Evolutionary conservation across 2,113 vertebrate genomes (phyloP), one percentile per base, ranked within the genome.

Genomic region (Sylvietta virens): DNA sequence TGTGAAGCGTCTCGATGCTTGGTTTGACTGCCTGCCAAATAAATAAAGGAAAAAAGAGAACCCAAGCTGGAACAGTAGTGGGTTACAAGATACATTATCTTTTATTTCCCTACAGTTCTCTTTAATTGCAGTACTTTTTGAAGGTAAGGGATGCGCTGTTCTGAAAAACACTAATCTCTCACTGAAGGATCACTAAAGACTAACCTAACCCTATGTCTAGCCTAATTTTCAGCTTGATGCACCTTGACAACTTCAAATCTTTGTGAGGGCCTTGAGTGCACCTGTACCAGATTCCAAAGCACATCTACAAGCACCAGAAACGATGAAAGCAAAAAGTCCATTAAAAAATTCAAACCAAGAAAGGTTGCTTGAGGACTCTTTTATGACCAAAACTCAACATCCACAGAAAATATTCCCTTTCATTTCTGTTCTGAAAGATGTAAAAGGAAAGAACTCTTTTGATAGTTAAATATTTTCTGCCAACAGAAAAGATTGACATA

Each of bases 21-120:
- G 62, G 57, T 62, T 76, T 92, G 61, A 71, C 10, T 82, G 51
- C 21, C 80, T 83, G 76, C 71, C 76, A 88, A 80, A 69, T 28
- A 88, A 94, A 82, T 48, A 76, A 65, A 82, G 19, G 30, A 28
- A 60, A 72, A 64, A 60, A 45, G 31, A 69, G 53, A 88, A 88
- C 54, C 22, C 76, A 61, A 73, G 77, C 40, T 45, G 27, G 39
- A 78, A 58, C 15, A 62, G 61, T 2, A 58, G 61, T 8, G 60
- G 9, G 19, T 92, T 76, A 76, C 48, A 79, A 72, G 57, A 79
- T 5, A 15, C 3, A 61, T 78, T 67, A 50, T n/a, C 33, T 71
- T 71, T 42, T 54, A 85, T 72, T 85, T 88, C 61, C 22, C 30
- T 56, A 56, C 30, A 56, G 35, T 47, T 82, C 64, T 51, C 53